Evolutionary conservation across 2,888 invertebrate species (phyloP).

Genomic region (Agonum fuliginosum): DNA sequence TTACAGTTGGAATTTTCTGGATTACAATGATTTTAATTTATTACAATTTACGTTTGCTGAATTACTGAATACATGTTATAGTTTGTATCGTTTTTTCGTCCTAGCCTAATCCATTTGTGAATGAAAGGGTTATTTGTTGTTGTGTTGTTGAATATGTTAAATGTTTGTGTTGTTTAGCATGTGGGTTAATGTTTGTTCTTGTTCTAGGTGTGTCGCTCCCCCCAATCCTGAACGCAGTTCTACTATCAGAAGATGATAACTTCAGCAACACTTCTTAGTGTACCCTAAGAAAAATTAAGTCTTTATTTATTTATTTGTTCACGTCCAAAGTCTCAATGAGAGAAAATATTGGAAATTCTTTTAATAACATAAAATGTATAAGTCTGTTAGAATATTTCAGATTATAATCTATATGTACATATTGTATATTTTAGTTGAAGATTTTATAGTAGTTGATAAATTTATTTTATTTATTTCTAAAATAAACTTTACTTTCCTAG

Average conservation of each 20-base stretch:
- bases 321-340: neutral
- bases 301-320: conserved; percentile 36
- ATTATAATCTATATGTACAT: conserved; percentile 57
- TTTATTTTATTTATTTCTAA: conserved; percentile 56
- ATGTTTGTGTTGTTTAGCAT: neutral
- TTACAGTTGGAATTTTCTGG: too few relatives aligned
- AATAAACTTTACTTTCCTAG: conserved; percentile 1
- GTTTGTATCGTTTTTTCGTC: neutral
- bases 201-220: conserved; percentile 44
- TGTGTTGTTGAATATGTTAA: neutral
- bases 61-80: neutral
- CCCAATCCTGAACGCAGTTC: conserved; percentile 44
- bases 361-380: conserved; percentile 47
- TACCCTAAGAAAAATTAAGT: neutral
- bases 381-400: conserved; percentile 58
- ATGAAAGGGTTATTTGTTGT: neutral
- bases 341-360: neutral
- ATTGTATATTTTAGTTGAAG: conserved; percentile 59
- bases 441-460: conserved; percentile 51
- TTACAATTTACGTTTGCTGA: neutral
- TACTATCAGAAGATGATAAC: conserved; percentile 35
- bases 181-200: conserved; percentile 3
- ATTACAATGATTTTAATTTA: neutral
- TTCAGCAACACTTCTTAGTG: conserved; percentile 10
- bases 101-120: neutral